Evolutionary conservation across 2,113 vertebrate species (phyloP).

Genomic region (Candoia aspera): DNA sequence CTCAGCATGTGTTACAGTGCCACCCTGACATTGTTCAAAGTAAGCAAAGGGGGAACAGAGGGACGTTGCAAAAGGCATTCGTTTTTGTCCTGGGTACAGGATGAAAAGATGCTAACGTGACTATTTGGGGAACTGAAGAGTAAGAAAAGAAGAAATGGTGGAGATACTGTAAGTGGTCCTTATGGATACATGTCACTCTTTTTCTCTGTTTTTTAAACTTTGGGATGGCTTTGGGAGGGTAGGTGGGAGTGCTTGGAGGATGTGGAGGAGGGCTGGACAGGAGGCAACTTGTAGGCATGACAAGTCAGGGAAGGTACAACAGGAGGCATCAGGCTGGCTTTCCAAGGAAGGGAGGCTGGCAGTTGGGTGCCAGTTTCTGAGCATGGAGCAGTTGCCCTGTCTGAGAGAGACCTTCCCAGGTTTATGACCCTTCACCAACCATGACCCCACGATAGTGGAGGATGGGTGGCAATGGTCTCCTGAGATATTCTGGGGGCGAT

Average conservation of each 20-base stretch:
- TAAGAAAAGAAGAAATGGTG: not conserved
- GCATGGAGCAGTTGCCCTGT: not conserved
- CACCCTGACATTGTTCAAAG: not conserved
- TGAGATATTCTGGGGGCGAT: not conserved
- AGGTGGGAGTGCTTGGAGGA: not conserved
- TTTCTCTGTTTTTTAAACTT: not conserved
- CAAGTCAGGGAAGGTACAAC: too few relatives aligned
- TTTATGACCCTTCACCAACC: not conserved
- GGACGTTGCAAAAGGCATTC: not conserved
- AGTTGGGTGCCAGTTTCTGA: not conserved
- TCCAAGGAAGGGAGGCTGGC: too few relatives aligned
- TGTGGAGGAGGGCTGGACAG: not conserved
- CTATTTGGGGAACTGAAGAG: not conserved
- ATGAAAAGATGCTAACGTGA: not conserved
- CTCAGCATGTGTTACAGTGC: not conserved
- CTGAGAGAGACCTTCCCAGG: not conserved
- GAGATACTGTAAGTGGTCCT: not conserved
- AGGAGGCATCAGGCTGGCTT: too few relatives aligned
- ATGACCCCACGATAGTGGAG: not conserved
- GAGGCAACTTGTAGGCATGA: not conserved
- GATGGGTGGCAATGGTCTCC: not conserved
- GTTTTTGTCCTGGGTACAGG: not conserved
- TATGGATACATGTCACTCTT: not conserved
- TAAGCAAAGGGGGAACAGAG: not conserved
- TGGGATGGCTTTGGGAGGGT: too few relatives aligned